Evolutionary conservation across 2,888 invertebrate species (phyloP).

Genomic region (Rhabditoides inermis): DNA sequence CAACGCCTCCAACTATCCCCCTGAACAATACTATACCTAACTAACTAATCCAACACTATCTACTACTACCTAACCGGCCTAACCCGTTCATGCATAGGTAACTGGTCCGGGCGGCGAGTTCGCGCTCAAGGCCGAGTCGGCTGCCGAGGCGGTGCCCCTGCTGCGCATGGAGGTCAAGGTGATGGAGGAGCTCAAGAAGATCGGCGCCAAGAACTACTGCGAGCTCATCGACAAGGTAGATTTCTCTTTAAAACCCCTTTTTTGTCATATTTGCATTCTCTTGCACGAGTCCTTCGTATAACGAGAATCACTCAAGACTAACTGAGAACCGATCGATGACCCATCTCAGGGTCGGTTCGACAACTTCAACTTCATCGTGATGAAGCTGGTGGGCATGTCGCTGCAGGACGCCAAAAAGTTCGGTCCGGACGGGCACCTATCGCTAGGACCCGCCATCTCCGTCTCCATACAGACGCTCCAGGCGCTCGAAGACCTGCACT

Average conservation of each 20-base stretch:
- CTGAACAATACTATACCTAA: too few species aligned
- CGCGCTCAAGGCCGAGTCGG: conserved; percentile 34
- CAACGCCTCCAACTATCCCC: too few species aligned
- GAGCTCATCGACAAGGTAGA: conserved; percentile 12
- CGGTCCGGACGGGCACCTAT: conserved; percentile 23
- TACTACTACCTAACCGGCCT: too few species aligned
- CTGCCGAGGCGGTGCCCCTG: conserved; percentile 19
- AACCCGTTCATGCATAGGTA: too few species aligned
- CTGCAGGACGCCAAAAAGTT: conserved; percentile 28
- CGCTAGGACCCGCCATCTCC: conserved; percentile 38
- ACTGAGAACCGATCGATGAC: not conserved
- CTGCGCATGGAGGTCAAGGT: conserved; percentile 1
- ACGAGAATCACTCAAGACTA: too few species aligned
- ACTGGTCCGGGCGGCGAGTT: conserved; percentile 15
- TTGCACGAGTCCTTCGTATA: too few species aligned
- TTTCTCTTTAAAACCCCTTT: not conserved
- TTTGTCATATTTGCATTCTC: not conserved
- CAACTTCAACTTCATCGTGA: conserved; percentile 38
- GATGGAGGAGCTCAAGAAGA: conserved; percentile 13
- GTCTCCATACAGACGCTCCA: conserved; percentile 41
- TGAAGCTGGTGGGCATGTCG: conserved; percentile 35
- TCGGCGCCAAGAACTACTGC: conserved; percentile 14
- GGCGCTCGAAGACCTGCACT: conserved; percentile 43
- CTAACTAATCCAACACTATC: too few species aligned
- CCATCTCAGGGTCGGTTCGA: conserved; percentile 20